A percentile compares a stretch with the other conserved stretches of the same genome.
Conservation (phyloP, 37 sponge, comb jelly and placozoan genomes). For the Haliclona indistincta region DNA sequence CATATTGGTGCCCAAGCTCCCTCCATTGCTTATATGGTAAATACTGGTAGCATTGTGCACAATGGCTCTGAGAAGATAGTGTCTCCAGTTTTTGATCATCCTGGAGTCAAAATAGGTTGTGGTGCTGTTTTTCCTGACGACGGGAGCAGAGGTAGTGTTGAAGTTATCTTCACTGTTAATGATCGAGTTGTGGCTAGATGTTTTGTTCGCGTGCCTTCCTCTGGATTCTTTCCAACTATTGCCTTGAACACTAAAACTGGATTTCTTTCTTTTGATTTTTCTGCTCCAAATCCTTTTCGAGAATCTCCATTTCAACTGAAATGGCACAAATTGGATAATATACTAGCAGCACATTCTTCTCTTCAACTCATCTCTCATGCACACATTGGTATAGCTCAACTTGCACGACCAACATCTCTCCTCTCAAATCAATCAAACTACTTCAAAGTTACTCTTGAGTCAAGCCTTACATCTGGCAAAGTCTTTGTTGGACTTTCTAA, state of each 20-base stretch:
- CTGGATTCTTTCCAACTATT: slow-evolving; percentile 74
- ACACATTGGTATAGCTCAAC: slow-evolving; percentile 25
- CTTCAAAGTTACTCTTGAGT: slow-evolving; percentile 13
- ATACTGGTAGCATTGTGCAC: slow-evolving; percentile 55
- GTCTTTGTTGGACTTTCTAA: slow-evolving; percentile 48
- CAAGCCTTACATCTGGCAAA: slow-evolving; percentile 1
- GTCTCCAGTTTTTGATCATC: slow-evolving; percentile 20
- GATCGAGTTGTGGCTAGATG: slow-evolving; percentile 27
- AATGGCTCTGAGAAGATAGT: neutral
- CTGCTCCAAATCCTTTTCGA: slow-evolving; percentile 30
- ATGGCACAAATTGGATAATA: slow-evolving; percentile 10
- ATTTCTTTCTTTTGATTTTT: slow-evolving; percentile 18
- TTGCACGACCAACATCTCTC: neutral
- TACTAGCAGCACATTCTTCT: slow-evolving; percentile 18
- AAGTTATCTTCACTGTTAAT: slow-evolving; percentile 76
- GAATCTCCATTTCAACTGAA: slow-evolving; percentile 20
- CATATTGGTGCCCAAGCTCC: slow-evolving; percentile 59
- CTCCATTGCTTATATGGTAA: slow-evolving; percentile 65
- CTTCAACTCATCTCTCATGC: slow-evolving; percentile 7
- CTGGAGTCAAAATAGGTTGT: slow-evolving; percentile 56
- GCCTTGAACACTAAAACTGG: slow-evolving; percentile 45
- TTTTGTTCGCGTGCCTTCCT: slow-evolving; percentile 40
- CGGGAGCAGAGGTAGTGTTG: slow-evolving; percentile 17
- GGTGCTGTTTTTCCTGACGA: slow-evolving; percentile 63
- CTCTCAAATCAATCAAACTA: neutral